phyloP scores from a whole-genome alignment of 2,113 vertebrate genomes.

The Peromyscus californicus region DNA sequence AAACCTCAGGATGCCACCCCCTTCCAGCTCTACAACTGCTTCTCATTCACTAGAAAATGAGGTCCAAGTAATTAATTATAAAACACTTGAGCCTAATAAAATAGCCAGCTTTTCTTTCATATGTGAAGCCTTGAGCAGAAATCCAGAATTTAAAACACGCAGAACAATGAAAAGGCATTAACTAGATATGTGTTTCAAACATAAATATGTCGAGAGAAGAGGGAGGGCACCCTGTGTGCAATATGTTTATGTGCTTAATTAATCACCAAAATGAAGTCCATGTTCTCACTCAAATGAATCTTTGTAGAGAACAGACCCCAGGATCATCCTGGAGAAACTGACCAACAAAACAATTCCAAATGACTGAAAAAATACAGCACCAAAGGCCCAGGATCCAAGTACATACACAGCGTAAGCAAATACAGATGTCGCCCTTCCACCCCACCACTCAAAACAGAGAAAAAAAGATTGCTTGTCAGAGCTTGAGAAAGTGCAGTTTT shows the following conservation, averaged over 20 bases:
- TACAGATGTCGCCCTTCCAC: conserved; percentile 74
- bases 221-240: background rate
- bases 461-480: conserved; percentile 87
- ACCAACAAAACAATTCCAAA: conserved; percentile 73
- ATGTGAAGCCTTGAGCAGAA: conserved; percentile 16
- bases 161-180: conserved; percentile 66
- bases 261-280: conserved; percentile 47
- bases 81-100: conserved; percentile 63
- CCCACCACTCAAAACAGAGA: conserved; percentile 62
- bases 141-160: conserved; percentile 55
- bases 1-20: background rate
- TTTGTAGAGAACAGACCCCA: conserved; percentile 62
- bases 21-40: conserved; percentile 35
- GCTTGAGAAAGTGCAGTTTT: conserved; percentile 92
- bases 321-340: conserved; percentile 68
- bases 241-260: conserved; percentile 68
- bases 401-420: conserved; percentile 32
- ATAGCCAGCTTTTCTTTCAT: background rate
- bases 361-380: conserved; percentile 64
- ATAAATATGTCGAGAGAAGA: conserved; percentile 68
- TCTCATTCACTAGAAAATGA: conserved; percentile 56
- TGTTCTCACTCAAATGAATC: conserved; percentile 58
- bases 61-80: conserved; percentile 65
- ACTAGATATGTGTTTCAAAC: conserved; percentile 67
- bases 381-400: conserved; percentile 1